Percentiles rank a stretch among this genome's conserved stretches.
Evolutionary conservation across 1,140 invertebrate species (phyloP).

Genomic region (Panulirus ornatus): DNA sequence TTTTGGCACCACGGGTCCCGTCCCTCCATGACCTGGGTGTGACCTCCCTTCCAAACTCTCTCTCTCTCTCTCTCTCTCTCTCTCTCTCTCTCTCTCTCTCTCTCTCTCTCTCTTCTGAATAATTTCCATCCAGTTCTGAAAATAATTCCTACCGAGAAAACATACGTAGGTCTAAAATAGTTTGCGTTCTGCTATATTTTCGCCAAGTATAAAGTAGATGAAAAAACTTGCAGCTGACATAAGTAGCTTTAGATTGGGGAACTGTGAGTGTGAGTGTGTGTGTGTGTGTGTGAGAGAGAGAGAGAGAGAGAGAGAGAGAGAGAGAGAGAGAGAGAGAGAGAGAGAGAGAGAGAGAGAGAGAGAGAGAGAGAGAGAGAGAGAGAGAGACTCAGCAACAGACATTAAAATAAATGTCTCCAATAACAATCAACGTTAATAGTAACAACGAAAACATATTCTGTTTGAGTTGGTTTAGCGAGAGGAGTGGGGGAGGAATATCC

Average conservation of each 20-base stretch:
- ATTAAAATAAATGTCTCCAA: neutral
- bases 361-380: slow-evolving; percentile 11
- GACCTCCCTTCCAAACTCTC: slow-evolving; percentile 10
- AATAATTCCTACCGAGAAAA: too few relatives aligned
- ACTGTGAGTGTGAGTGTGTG: too few relatives aligned
- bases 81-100: slow-evolving; percentile 1
- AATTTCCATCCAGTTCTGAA: neutral
- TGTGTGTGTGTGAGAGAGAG: neutral
- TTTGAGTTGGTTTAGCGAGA: too few relatives aligned
- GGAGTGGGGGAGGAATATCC: too few relatives aligned
- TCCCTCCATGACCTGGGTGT: too few relatives aligned
- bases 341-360: neutral
- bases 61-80: slow-evolving; percentile 9
- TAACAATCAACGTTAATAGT: neutral
- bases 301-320: slow-evolving; percentile 10
- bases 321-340: neutral
- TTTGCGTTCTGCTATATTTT: too few relatives aligned
- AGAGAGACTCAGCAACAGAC: slow-evolving; percentile 4
- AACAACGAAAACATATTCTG: too few relatives aligned
- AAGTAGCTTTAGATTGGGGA: too few relatives aligned
- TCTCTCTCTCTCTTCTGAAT: neutral
- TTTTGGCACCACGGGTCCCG: too few relatives aligned
- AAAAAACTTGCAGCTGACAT: too few relatives aligned
- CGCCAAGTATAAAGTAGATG: too few relatives aligned
- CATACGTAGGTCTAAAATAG: too few relatives aligned